These are phyloP conservation scores for Drosophila yakuba DNA, from an alignment of 1,140 invertebrate genomes.

Conservation along the genomic window DNA sequence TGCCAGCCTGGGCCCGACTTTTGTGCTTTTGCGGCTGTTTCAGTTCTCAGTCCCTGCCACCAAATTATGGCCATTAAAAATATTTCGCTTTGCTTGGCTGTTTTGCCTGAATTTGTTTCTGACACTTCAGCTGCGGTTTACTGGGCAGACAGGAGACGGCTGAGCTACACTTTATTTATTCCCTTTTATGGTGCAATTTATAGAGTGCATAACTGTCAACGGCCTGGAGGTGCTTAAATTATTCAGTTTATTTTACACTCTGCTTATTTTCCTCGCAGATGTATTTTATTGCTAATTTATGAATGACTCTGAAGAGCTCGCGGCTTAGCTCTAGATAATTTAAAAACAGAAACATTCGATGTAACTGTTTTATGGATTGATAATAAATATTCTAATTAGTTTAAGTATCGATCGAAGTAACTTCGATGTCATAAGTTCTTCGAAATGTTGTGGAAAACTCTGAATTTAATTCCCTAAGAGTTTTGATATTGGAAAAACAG, in stretches of 20 bases:
- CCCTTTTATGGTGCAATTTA: slow-evolving; percentile 23
- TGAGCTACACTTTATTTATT: slow-evolving; percentile 17
- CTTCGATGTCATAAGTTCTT: too few relatives aligned
- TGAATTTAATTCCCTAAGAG: not conserved
- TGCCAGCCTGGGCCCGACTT: slow-evolving; percentile 36
- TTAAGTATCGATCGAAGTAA: not conserved
- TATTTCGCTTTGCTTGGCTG: slow-evolving; percentile 51
- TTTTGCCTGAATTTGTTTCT: slow-evolving; percentile 50
- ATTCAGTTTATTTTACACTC: slow-evolving; percentile 8
- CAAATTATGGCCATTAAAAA: slow-evolving; percentile 70
- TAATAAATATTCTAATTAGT: not conserved
- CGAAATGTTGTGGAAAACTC: not conserved
- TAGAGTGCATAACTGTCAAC: slow-evolving; percentile 25
- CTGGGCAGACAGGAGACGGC: slow-evolving; percentile 23
- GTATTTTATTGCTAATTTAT: not conserved
- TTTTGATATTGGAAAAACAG: not conserved
- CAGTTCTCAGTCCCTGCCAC: slow-evolving; percentile 38
- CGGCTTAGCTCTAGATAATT: too few relatives aligned
- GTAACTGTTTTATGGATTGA: too few relatives aligned
- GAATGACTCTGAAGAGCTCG: too few relatives aligned
- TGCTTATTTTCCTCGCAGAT: not conserved
- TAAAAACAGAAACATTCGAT: too few relatives aligned
- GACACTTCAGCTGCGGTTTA: slow-evolving; percentile 49
- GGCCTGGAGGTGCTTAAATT: slow-evolving; percentile 21
- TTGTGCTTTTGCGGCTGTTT: slow-evolving; percentile 44